phyloP scores from a whole-genome alignment of 2,888 invertebrate genomes.

The Eilema depressum region DNA sequence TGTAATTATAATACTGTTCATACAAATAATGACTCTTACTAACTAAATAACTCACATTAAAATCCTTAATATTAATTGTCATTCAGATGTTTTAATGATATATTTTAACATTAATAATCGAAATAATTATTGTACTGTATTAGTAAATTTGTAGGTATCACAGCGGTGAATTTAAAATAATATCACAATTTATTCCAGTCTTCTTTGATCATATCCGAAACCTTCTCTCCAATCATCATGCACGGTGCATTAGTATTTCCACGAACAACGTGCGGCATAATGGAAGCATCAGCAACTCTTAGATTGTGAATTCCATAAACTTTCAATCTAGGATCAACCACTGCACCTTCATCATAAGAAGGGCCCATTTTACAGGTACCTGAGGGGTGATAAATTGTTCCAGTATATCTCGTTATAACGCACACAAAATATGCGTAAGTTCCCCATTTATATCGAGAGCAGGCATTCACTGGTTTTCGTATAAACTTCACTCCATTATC shows the following conservation, averaged over 20 bases:
- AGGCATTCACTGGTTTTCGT: slow-evolving; percentile 85
- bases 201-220: slow-evolving; percentile 73
- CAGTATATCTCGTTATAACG: slow-evolving; percentile 87
- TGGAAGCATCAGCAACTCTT: slow-evolving; percentile 92
- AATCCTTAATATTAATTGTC: too few species aligned
- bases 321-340: slow-evolving; percentile 69
- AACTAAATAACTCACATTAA: not conserved
- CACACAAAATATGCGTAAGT: slow-evolving; percentile 89
- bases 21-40: not conserved
- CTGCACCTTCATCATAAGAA: slow-evolving; percentile 69
- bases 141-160: not conserved
- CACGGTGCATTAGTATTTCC: slow-evolving; percentile 94
- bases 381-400: slow-evolving; percentile 81
- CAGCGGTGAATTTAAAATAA: not conserved
- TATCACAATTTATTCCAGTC: slow-evolving; percentile 64
- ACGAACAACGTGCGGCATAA: slow-evolving; percentile 93
- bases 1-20: not conserved
- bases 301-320: slow-evolving; percentile 77
- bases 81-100: too few species aligned
- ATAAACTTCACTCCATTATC: slow-evolving; percentile 85
- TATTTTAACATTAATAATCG: not conserved
- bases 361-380: slow-evolving; percentile 80
- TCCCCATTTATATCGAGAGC: slow-evolving; percentile 84
- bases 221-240: slow-evolving; percentile 93
- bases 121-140: not conserved